These are phyloP conservation scores for Ericerus pela DNA, from an alignment of 1,140 invertebrate species.

Conservation along the genomic window DNA sequence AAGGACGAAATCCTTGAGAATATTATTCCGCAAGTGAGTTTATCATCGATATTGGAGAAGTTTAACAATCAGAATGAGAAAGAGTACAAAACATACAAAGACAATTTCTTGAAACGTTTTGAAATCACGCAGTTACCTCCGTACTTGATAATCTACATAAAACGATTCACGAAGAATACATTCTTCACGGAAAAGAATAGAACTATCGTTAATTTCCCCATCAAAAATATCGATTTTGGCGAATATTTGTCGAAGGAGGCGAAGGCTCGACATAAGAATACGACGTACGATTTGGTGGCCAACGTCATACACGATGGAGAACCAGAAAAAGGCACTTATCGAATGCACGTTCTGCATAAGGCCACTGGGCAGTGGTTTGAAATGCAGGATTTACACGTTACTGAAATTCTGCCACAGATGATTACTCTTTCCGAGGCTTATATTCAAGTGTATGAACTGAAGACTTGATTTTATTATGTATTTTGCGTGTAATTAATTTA, in stretches of 20 bases:
- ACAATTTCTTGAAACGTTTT: constrained; percentile 94
- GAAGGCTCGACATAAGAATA: constrained; percentile 57
- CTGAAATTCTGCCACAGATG: constrained; percentile 96
- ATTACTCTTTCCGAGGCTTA: constrained; percentile 98
- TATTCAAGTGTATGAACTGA: constrained; percentile 51
- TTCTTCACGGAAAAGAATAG: constrained; percentile 99
- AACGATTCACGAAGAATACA: constrained; percentile 96
- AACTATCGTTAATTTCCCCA: constrained; percentile 98
- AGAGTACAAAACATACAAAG: constrained; percentile 99
- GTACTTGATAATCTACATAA: constrained; percentile 95
- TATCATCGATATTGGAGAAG: constrained; percentile 83
- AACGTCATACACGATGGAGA: constrained; percentile 98
- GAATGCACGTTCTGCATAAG: constrained; percentile 90
- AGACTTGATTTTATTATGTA: neutral
- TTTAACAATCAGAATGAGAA: constrained; percentile 92
- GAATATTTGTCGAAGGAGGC: constrained; percentile 81
- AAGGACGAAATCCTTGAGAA: constrained; percentile 95
- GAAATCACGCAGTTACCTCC: constrained; percentile 88
- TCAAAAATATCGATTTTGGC: constrained; percentile 95
- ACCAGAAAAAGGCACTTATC: constrained; percentile 83
- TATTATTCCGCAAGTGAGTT: constrained; percentile 95
- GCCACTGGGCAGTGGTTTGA: constrained; percentile 74
- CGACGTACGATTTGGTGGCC: constrained; percentile 89
- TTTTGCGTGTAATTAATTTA: too few species aligned
- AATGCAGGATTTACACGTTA: constrained; percentile 97